Evolutionary conservation across 2,888 invertebrate genomes (phyloP).

Genomic region (Palloptera scutellata): DNA sequence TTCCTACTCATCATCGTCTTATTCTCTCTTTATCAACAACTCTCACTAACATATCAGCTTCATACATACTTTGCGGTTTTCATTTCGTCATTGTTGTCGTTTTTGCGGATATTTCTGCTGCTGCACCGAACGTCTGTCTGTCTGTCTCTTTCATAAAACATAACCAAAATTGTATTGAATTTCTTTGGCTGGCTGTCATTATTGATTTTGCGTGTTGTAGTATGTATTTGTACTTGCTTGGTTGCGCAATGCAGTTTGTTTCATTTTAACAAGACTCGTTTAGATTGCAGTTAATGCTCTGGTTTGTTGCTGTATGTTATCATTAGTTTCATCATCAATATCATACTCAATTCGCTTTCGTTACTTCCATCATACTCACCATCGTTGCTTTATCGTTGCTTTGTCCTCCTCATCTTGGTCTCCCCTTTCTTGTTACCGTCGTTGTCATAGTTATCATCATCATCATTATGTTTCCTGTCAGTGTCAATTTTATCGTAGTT

Average conservation of each 20-base stretch:
- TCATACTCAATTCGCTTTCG: slow-evolving; percentile 49
- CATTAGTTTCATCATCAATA: slow-evolving; percentile 48
- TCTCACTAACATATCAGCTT: too few relatives aligned
- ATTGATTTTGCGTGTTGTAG: slow-evolving; percentile 36
- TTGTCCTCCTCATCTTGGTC: slow-evolving; percentile 20
- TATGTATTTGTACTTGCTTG: too few relatives aligned
- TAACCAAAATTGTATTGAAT: slow-evolving; percentile 25
- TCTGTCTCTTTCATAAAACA: too few relatives aligned
- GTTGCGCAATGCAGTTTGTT: slow-evolving; percentile 32
- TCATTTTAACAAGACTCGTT: slow-evolving; percentile 21
- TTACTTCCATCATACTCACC: slow-evolving; percentile 1
- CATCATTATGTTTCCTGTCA: slow-evolving; percentile 29
- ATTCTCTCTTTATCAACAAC: too few relatives aligned
- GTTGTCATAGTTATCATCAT: slow-evolving; percentile 23
- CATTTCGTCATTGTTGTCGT: too few relatives aligned
- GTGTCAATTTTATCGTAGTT: slow-evolving; percentile 29
- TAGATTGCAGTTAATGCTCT: slow-evolving; percentile 3
- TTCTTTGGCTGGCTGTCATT: slow-evolving; percentile 30
- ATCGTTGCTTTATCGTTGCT: slow-evolving; percentile 14
- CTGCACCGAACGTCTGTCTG: too few relatives aligned
- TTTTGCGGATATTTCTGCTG: too few relatives aligned
- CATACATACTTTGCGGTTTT: too few relatives aligned
- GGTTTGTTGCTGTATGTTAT: slow-evolving; percentile 14
- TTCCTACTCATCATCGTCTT: too few relatives aligned
- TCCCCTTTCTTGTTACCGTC: slow-evolving; percentile 4